Evolutionary conservation across 2,888 invertebrate genomes (phyloP), one percentile per base, ranked within the genome.

Genomic region (Pocota personata): DNA sequence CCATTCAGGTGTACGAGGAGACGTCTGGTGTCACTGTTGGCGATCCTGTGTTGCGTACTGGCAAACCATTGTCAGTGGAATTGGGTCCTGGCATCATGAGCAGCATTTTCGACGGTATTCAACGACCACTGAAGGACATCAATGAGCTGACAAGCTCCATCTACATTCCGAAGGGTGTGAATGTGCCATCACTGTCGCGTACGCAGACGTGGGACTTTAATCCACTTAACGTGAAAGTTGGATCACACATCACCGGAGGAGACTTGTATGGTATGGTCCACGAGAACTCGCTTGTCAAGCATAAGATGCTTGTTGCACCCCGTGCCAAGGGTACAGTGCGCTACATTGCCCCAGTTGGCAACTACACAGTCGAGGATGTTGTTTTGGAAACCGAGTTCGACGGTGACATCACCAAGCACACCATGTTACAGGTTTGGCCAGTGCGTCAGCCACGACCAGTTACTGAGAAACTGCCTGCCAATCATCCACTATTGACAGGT

Each of bases 71-170:
- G 37, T 99, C 99, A 3, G 99, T 99, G 40, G 99, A 99, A 92
- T 94, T 99, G 71, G 99, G 99, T 0, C 99, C 99, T 16, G 99
- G 99, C 90, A 99, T 99, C 92, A 96, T 99, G 95, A 98, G 98
- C 88, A 98, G 97, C 92, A 99, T 99, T 93, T 99, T 99, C 93
- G 99, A 99, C 93, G 99, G 99, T 93, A 99, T 99, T 92, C 99
- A 99, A 93, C 97, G 99, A 89, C 99, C 99, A 0, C 93, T 99
- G 89, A 97, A 97, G 92, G 98, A 98, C 93, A 99, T 99, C 92
- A 95, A 96, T 91, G 97, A 98, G 90, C 93, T 98, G 87, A 98
- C 98, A 0, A 94, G 95, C 91, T 98, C 98, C 90, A 99, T 99
- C 93, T 99, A 99, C 94, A 99, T 99, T 93, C 99, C 99, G 19